Base-by-base conservation (phyloP, 2,888 invertebrate genomes). In the Dasysyrphus albostriatus region DNA sequence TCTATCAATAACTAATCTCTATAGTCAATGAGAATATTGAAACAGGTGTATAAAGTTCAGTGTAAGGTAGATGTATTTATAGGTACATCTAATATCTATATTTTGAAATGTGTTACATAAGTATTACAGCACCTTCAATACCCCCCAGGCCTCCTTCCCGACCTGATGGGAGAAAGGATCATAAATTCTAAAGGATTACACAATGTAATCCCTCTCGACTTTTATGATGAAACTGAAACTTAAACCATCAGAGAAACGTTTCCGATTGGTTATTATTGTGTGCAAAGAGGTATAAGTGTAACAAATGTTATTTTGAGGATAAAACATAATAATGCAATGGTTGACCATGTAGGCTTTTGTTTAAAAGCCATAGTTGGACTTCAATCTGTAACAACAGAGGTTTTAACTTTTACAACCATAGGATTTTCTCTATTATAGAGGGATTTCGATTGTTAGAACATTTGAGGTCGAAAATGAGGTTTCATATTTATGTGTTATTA, bases 141-240 rank as follows among this genome's bases (percentile, higher is more conserved):
- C 1, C n/a, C 56, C 6, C n/a, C 10, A 12, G 9, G 9, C 34
- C 9, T 0, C 37, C 34, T 4, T 2, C 4, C 19, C 24, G 24
- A 19, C 49, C 37, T 16, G 7, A 16, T 59, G 59, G 6, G 6
- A 4, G 24, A 39, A 73, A 77, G 54, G 61, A 85, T 81, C 73
- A 85, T 85, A 81, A 81, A 85, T 85, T 81, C 69, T 29, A 75
- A 37, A 51, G 87, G 78, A 87, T 87, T 87, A 87, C 58, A 44
- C 34, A 70, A 74, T 63, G 65, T 83, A 77, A 81, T 81, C 72
- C 72, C 75, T 67, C 16, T 47, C 16, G 54, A 54, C 29, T 54
- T 54, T 54, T 54, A 65, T 76, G 65, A 81, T 73, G 54, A 65
- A 80, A 76, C 58, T 80, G 70, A 47, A 76, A 73, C 59, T 58